Conservation (phyloP, 2,113 vertebrate species). For the Xenotilapia leptura region DNA sequence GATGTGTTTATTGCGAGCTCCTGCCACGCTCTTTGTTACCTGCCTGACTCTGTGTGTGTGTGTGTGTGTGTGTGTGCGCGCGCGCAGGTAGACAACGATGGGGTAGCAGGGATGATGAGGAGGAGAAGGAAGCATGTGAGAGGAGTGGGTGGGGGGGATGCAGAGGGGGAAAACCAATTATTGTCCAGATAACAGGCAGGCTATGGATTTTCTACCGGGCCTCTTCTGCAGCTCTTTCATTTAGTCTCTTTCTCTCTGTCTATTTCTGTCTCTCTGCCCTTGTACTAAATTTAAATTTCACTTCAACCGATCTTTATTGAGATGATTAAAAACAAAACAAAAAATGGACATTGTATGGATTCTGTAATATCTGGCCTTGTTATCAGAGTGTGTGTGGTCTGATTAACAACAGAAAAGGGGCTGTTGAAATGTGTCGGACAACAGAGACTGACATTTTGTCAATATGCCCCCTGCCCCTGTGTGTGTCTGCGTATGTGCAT, state of each 20-base stretch:
- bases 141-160: background rate
- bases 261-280: background rate
- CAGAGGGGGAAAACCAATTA: conserved; percentile 61
- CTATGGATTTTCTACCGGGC: conserved; percentile 63
- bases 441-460: conserved; percentile 48
- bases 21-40: conserved; percentile 10
- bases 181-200: conserved; percentile 55
- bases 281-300: conserved; percentile 15
- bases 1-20: background rate
- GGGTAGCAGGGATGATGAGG: background rate
- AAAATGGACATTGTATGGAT: background rate
- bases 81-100: background rate
- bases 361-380: background rate
- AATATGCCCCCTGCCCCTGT: conserved; percentile 22
- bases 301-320: conserved; percentile 7
- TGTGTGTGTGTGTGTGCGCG: background rate
- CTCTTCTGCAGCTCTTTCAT: conserved; percentile 31
- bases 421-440: conserved; percentile 47
- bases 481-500: background rate
- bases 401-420: conserved; percentile 34
- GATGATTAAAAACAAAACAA: background rate
- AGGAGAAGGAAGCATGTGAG: conserved; percentile 1
- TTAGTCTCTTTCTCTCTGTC: conserved; percentile 6
- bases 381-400: background rate
- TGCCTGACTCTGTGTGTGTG: background rate